These are phyloP conservation scores for Meiosimyza decipiens DNA, from an alignment of 2,888 invertebrate genomes.

Conservation along the genomic window DNA sequence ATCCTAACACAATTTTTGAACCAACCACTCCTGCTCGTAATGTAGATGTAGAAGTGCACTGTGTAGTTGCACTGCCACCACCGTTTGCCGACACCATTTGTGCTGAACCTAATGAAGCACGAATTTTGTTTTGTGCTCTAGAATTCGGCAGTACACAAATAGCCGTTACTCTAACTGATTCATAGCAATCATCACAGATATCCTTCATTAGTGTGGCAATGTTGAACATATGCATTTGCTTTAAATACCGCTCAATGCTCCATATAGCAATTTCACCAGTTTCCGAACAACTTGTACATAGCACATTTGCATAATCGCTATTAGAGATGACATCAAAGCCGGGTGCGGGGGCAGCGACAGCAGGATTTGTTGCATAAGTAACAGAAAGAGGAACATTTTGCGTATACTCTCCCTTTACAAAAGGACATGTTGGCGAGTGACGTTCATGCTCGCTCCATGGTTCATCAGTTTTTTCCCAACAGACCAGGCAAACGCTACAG, in stretches of 20 bases:
- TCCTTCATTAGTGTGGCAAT: conserved; percentile 60
- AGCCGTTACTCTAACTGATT: conserved; percentile 72
- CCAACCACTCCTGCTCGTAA: conserved; percentile 60
- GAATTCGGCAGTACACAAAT: conserved; percentile 80
- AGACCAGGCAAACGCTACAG: conserved; percentile 92
- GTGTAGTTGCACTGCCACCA: conserved; percentile 44
- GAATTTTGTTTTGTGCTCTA: conserved; percentile 57
- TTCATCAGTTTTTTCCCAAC: conserved; percentile 97
- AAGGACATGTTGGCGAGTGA: conserved; percentile 92
- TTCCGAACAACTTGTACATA: conserved; percentile 70
- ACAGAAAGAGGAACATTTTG: conserved; percentile 93
- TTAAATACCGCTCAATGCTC: conserved; percentile 84
- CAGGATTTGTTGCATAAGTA: conserved; percentile 85
- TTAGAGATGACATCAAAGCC: conserved; percentile 71
- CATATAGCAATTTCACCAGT: conserved; percentile 82
- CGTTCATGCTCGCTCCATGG: conserved; percentile 98
- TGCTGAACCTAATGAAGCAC: conserved; percentile 41
- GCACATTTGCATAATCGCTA: conserved; percentile 71
- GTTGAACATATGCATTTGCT: conserved; percentile 73
- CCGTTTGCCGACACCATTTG: conserved; percentile 49
- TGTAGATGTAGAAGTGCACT: conserved; percentile 59
- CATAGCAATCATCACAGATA: conserved; percentile 59
- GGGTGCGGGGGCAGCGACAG: conserved; percentile 69
- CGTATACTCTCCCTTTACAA: conserved; percentile 93
- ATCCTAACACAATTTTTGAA: conserved; percentile 60